A percentile compares a stretch with the other conserved stretches of the same genome.
Conservation (phyloP, 2,113 vertebrate genomes). For the Guaruba guarouba region DNA sequence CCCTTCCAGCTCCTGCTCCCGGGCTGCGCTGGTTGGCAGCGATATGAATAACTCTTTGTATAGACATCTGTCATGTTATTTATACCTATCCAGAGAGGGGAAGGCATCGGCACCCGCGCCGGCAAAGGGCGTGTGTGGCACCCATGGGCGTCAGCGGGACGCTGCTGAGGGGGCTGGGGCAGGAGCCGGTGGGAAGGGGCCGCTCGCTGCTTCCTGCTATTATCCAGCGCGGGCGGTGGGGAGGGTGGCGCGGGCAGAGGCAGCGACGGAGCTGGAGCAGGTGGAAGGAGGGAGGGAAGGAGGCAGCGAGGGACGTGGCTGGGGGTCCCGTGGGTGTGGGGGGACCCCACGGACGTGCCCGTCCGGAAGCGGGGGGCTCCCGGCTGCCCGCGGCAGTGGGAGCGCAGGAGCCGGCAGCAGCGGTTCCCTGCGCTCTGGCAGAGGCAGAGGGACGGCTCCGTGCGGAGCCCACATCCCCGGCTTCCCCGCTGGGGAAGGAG, state of each 20-base stretch:
- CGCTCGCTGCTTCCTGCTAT: neutral
- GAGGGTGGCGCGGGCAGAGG: neutral
- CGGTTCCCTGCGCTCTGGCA: neutral
- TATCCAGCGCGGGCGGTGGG: neutral
- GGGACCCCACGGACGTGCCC: neutral
- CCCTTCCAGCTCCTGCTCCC: constrained; percentile 29
- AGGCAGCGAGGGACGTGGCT: fast-evolving
- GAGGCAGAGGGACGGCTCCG: neutral
- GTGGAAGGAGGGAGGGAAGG: neutral
- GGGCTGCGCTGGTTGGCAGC: constrained; percentile 41
- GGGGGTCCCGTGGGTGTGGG: neutral
- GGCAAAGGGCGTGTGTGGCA: neutral
- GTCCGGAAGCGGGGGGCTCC: neutral
- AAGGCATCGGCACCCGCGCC: constrained; percentile 8
- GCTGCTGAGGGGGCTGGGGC: neutral
- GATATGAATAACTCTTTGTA: constrained; percentile 66
- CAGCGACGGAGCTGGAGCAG: neutral
- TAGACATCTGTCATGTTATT: constrained; percentile 67
- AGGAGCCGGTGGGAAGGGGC: neutral
- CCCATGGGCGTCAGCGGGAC: constrained; percentile 10
- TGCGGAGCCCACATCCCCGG: neutral
- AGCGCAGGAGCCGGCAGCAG: fast-evolving
- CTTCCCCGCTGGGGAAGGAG: neutral
- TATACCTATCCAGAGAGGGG: constrained; percentile 41
- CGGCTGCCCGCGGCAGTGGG: neutral